Base-by-base conservation (phyloP, 1,140 invertebrate species). In the Drosophila tani region DNA sequence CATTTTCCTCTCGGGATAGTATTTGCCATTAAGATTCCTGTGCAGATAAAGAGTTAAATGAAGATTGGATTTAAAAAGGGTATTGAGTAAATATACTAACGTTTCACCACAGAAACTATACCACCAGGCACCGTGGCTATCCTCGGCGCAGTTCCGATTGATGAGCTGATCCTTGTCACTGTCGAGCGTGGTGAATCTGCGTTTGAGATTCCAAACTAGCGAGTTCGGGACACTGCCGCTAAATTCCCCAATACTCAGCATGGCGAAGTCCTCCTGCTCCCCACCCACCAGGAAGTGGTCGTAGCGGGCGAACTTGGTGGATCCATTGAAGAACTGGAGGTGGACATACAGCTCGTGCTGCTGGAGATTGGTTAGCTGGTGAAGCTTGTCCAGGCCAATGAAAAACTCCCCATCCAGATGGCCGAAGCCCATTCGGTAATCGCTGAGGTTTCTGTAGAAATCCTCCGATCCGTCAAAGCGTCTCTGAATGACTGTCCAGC, bases 21-120 rank as follows among this genome's bases (percentile, higher is more conserved):
- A 53, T 53, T 53, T 53, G 6, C 29, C 50, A 53, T 53, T 53
- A 19, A 53, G 50, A 35, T 53, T 53, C 0, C 50, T 53, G 11
- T 14, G 1, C 19, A 19, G 29, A 3, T 0, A 32, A 35, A 19
- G 0, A 17, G 12, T 53, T 53, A 2, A 14, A 19, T 19, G 0
- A 19, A 19, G 5, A 12, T 7, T 32, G 19, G 12, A 0, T 17
- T 17, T 17, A 9, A 14, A 17, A 17, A 19, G 15, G 14, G 2
- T 12, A 14, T 35, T 35, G 32, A 9, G 32, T 35, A 35, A 35
- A 35, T 11, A 15, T 14, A 14, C 50, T 35, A 19, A 35, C 50
- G 50, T 53, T 29, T 35, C 29, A 15, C 50, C 50, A 53, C 50
- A 53, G 17, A 53, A 19, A 35, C 50, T 53, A 32, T 53, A 53